A percentile compares a stretch with the other conserved stretches of the same genome.
Evolutionary conservation across 2,113 vertebrate genomes (phyloP).

Genomic region (Bos taurus): ARS-UCD2.0 NC_037329.1:64717501-64718000

Average conservation of each 20-base stretch:
- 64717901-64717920: conserved; percentile 91
- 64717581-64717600: background rate
- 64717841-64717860: conserved; percentile 81
- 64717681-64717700: conserved; percentile 56
- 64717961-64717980: conserved; percentile 92
- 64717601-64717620: conserved; percentile 36
- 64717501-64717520: background rate
- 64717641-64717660: conserved; percentile 61
- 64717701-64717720: conserved; percentile 77
- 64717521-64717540: background rate
- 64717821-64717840: conserved; percentile 78
- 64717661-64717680: conserved; percentile 59
- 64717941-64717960: conserved; percentile 90
- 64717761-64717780: conserved; percentile 83
- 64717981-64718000: conserved; percentile 78
- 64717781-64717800: conserved; percentile 82
- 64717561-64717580: background rate
- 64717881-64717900: conserved; percentile 85
- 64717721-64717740: conserved; percentile 85
- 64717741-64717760: conserved; percentile 79
- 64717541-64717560: background rate
- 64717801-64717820: conserved; percentile 81
- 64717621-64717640: conserved; percentile 55
- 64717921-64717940: conserved; percentile 94
- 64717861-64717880: conserved; percentile 84